These are phyloP conservation scores for Tetropium fuscum DNA, from an alignment of 2,888 invertebrate genomes.

Conservation along the genomic window DNA sequence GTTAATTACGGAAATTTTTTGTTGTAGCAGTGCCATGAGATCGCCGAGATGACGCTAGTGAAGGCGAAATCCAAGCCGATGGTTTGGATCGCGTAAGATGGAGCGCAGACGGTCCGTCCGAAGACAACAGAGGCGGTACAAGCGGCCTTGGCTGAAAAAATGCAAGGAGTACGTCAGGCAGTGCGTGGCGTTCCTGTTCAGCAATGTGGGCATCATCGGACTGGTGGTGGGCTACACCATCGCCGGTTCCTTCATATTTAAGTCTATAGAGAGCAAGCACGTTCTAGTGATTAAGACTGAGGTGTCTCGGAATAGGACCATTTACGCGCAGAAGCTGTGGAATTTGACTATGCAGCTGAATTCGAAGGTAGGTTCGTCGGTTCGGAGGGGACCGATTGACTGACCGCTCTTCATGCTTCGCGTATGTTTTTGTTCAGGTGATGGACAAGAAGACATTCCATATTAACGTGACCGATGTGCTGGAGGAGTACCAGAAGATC, in stretches of 20 bases:
- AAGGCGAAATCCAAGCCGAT: conserved; percentile 33
- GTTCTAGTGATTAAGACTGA: conserved; percentile 61
- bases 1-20: not conserved
- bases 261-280: conserved; percentile 76
- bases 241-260: conserved; percentile 92
- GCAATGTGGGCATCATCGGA: conserved; percentile 95
- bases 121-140: conserved; percentile 68
- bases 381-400: too few species aligned
- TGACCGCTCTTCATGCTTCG: not conserved
- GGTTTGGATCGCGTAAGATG: conserved; percentile 61
- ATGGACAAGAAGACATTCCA: conserved; percentile 73
- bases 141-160: conserved; percentile 77
- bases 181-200: conserved; percentile 94
- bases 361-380: conserved; percentile 35
- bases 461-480: conserved; percentile 70
- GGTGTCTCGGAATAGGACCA: conserved; percentile 71
- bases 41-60: conserved; percentile 28
- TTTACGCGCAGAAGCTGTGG: conserved; percentile 80
- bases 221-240: conserved; percentile 89
- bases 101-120: conserved; percentile 70
- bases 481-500: conserved; percentile 74
- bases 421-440: conserved; percentile 20
- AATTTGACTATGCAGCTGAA: conserved; percentile 76
- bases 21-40: not conserved
- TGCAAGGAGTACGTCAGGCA: conserved; percentile 83